Evolutionary conservation across 2,888 invertebrate genomes (phyloP).

Genomic region (Sarcophaga carnaria): DNA sequence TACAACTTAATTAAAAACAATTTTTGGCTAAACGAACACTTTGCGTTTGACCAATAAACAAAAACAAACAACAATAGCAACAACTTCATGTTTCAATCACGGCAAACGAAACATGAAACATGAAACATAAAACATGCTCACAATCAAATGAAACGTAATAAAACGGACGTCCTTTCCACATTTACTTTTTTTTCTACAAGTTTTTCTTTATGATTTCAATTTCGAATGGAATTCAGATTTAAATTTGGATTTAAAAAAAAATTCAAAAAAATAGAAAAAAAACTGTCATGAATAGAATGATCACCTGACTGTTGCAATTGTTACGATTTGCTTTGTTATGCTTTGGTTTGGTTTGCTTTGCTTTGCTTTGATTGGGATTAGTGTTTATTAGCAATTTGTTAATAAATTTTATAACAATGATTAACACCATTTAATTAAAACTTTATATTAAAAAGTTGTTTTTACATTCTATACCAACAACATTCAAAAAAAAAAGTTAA

Average conservation of each 20-base stretch:
- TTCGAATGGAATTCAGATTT: too few species aligned
- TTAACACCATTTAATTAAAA: constrained; percentile 28
- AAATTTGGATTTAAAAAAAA: not conserved
- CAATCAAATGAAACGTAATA: not conserved
- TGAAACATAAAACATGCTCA: not conserved
- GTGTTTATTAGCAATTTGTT: constrained; percentile 63
- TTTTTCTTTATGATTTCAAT: too few species aligned
- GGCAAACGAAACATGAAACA: not conserved
- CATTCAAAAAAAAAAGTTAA: not conserved
- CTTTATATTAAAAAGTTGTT: not conserved
- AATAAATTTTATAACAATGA: constrained; percentile 28
- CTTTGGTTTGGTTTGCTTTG: not conserved
- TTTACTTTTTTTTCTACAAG: too few species aligned
- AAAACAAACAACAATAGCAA: not conserved
- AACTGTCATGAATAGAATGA: constrained; percentile 6
- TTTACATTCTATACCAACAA: not conserved
- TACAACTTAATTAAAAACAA: constrained; percentile 67
- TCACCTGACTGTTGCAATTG: not conserved
- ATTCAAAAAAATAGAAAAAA: too few species aligned
- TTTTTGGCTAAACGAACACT: constrained; percentile 40
- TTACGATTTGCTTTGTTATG: constrained; percentile 5
- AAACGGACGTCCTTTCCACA: constrained; percentile 49
- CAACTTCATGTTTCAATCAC: too few species aligned
- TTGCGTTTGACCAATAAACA: not conserved
- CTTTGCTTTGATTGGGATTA: constrained; percentile 14